Conservation (phyloP, 64 coral and sea anemone species). For the Actinia tenebrosa region DNA sequence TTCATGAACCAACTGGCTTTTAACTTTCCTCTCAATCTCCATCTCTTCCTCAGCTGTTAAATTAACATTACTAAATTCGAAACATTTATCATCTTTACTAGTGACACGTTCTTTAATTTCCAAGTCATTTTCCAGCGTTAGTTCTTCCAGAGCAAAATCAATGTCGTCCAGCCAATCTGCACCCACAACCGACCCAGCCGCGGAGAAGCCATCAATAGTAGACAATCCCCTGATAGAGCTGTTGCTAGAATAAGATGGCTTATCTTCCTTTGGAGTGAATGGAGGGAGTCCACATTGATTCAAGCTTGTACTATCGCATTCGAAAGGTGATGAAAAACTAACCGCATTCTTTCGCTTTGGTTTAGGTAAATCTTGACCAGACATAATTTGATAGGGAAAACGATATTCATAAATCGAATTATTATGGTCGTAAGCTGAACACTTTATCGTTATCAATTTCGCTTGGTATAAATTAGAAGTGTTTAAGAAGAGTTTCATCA, state of each 20-base stretch:
- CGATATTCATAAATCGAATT: background rate
- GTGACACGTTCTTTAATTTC: background rate
- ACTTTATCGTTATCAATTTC: too few relatives aligned
- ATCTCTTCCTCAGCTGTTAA: slow-evolving; percentile 31
- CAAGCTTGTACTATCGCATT: background rate
- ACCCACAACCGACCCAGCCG: background rate
- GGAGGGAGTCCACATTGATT: background rate
- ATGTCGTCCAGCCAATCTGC: slow-evolving; percentile 15
- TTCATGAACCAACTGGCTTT: slow-evolving; percentile 31
- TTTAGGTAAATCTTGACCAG: background rate
- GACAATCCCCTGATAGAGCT: background rate
- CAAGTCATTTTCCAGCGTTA: background rate
- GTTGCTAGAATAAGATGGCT: background rate
- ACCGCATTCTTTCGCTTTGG: background rate
- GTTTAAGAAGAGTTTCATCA: too few relatives aligned
- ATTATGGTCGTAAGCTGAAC: background rate
- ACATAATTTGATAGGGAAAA: background rate
- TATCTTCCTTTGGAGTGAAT: background rate
- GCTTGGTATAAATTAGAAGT: too few relatives aligned
- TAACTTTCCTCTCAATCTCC: slow-evolving; percentile 33
- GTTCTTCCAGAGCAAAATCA: background rate
- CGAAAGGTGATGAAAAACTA: background rate
- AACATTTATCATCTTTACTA: background rate
- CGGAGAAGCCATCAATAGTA: background rate
- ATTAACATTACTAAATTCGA: background rate